Evolutionary conservation across 2,888 invertebrate genomes (phyloP).

Genomic region (Eumacrocentrus americanus): DNA sequence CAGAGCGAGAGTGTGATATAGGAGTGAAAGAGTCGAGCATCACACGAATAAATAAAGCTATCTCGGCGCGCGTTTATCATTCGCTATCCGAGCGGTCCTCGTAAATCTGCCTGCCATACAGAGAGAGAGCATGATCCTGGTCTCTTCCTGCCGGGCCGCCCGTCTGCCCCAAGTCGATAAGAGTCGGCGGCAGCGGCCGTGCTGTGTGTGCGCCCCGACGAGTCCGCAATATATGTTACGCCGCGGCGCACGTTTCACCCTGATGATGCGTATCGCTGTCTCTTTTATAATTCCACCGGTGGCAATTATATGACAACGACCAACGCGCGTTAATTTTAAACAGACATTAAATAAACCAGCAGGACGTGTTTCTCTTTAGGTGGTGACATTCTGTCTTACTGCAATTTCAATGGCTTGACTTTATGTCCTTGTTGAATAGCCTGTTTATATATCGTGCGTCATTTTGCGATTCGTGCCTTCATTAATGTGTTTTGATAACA

Average conservation of each 20-base stretch:
- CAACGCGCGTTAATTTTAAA: background rate
- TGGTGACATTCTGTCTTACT: background rate
- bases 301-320: background rate
- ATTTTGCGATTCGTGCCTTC: background rate
- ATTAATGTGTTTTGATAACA: background rate
- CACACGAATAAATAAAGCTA: conserved; percentile 70
- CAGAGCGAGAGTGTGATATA: background rate
- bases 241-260: background rate
- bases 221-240: conserved; percentile 28
- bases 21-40: conserved; percentile 51
- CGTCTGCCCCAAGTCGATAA: conserved; percentile 53
- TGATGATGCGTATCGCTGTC: conserved; percentile 6
- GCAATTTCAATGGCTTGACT: background rate
- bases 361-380: background rate
- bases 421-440: background rate
- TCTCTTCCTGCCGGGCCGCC: conserved; percentile 32
- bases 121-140: conserved; percentile 32
- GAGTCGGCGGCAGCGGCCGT: conserved; percentile 34
- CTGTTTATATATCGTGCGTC: background rate
- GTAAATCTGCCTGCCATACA: conserved; percentile 63
- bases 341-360: background rate
- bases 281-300: background rate
- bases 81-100: conserved; percentile 65
- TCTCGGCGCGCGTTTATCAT: conserved; percentile 68
- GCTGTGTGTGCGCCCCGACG: background rate